Percentiles rank a stretch among this genome's conserved stretches.
Conservation (phyloP, 53 echinoderm and acorn worm species). For the Echinometra lucunter region DNA sequence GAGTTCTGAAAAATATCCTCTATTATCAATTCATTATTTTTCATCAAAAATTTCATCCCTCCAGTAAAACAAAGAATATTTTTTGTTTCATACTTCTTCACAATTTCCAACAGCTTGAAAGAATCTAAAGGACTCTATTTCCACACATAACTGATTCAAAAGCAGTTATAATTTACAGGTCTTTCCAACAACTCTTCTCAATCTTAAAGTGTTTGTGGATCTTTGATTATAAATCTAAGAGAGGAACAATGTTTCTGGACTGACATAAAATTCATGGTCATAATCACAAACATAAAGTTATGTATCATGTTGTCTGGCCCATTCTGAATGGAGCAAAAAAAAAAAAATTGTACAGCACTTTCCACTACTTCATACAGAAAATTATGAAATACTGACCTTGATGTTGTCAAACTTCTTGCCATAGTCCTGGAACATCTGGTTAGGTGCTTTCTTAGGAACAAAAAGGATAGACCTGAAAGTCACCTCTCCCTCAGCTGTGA, state of each 20-base stretch:
- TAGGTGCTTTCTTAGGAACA: conserved; percentile 86
- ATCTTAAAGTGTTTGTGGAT: too few relatives aligned
- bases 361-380: too few relatives aligned
- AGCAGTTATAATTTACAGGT: too few relatives aligned
- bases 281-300: not conserved
- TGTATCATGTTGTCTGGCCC: not conserved
- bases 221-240: not conserved
- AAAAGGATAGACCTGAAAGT: conserved; percentile 98
- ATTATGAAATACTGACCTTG: conserved; percentile 93
- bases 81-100: too few relatives aligned
- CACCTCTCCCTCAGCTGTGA: conserved; percentile 98
- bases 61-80: too few relatives aligned
- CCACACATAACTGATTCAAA: too few relatives aligned
- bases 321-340: not conserved
- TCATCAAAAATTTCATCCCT: too few relatives aligned
- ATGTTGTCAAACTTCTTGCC: conserved; percentile 98
- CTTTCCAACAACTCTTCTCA: not conserved
- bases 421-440: conserved; percentile 97
- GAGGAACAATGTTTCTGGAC: not conserved
- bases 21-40: too few relatives aligned
- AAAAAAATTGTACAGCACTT: too few relatives aligned
- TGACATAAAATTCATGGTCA: not conserved
- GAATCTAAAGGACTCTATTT: too few relatives aligned
- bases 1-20: too few relatives aligned
- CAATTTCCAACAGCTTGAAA: too few relatives aligned